Percentiles rank a stretch among this genome's conserved stretches.
phyloP scores from a whole-genome alignment of 2,888 invertebrate genomes.

The Heliconius sara region DNA sequence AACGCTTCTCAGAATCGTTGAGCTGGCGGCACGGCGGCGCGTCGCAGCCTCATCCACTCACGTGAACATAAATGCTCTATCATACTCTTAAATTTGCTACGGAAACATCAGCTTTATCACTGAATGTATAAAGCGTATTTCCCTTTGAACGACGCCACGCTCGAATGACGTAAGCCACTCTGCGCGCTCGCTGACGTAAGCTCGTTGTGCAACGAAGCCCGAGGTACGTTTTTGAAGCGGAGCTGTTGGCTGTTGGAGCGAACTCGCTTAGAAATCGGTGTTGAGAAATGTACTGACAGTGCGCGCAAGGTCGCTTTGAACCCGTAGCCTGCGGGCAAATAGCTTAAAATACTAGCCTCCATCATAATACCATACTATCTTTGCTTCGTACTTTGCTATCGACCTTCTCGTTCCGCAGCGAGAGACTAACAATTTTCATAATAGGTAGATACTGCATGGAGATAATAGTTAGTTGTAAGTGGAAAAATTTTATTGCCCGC shows the following conservation, averaged over 20 bases:
- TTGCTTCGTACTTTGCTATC: constrained; percentile 29
- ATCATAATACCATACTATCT: constrained; percentile 31
- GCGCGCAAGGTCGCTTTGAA: constrained; percentile 72
- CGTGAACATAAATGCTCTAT: constrained; percentile 82
- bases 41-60: constrained; percentile 83
- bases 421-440: constrained; percentile 26
- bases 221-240: constrained; percentile 79
- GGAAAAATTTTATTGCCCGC: constrained; percentile 13
- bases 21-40: constrained; percentile 77
- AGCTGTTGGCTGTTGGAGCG: constrained; percentile 78
- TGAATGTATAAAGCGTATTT: constrained; percentile 65
- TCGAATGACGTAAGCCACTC: constrained; percentile 82
- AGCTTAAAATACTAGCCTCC: constrained; percentile 32
- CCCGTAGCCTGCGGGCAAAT: constrained; percentile 44
- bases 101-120: constrained; percentile 63
- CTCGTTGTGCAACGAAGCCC: constrained; percentile 82
- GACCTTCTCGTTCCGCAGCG: constrained; percentile 17
- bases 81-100: constrained; percentile 64
- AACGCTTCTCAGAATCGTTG: constrained; percentile 81
- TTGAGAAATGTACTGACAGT: constrained; percentile 74
- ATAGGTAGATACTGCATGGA: neutral
- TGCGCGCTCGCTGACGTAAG: constrained; percentile 82
- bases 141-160: constrained; percentile 66
- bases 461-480: neutral
- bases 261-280: constrained; percentile 80